A percentile compares a stretch with the other conserved stretches of the same genome.
phyloP scores from a whole-genome alignment of 2,888 invertebrate genomes.

The Unio pictorum region DNA sequence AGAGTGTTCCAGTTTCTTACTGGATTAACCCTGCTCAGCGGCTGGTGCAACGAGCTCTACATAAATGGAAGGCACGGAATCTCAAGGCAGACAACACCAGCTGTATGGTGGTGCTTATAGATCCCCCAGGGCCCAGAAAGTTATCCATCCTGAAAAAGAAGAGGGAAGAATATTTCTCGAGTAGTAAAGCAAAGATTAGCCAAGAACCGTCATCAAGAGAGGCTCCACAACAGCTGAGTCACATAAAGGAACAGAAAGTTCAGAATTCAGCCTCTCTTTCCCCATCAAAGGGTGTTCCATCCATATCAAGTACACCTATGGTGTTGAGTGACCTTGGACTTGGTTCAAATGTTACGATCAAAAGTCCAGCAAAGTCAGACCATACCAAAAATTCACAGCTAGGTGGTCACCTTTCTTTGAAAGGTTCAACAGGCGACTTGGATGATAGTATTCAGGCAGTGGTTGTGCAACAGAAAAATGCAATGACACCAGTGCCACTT shows the following conservation, averaged over 20 bases:
- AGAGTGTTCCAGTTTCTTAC: conserved; percentile 62
- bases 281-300: too few species aligned
- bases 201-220: too few species aligned
- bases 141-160: conserved; percentile 57
- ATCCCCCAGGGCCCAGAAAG: conserved; percentile 82
- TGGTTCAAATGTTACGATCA: too few species aligned
- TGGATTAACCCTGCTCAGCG: conserved; percentile 90
- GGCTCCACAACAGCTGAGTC: too few species aligned
- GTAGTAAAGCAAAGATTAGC: too few species aligned
- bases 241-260: too few species aligned
- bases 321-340: too few species aligned
- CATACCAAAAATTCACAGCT: conserved; percentile 1
- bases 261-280: too few species aligned
- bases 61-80: conserved; percentile 86
- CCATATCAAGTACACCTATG: too few species aligned
- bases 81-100: conserved; percentile 97
- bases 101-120: conserved; percentile 91
- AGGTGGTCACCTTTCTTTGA: background rate
- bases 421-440: conserved; percentile 8
- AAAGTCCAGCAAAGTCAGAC: too few species aligned
- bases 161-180: conserved; percentile 43
- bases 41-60: conserved; percentile 86
- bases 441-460: conserved; percentile 42
- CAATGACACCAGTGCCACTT: conserved; percentile 1
- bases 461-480: conserved; percentile 13